Evolutionary conservation across 2,888 invertebrate genomes (phyloP).

Genomic region (Venustoraphidia nigricollis): DNA sequence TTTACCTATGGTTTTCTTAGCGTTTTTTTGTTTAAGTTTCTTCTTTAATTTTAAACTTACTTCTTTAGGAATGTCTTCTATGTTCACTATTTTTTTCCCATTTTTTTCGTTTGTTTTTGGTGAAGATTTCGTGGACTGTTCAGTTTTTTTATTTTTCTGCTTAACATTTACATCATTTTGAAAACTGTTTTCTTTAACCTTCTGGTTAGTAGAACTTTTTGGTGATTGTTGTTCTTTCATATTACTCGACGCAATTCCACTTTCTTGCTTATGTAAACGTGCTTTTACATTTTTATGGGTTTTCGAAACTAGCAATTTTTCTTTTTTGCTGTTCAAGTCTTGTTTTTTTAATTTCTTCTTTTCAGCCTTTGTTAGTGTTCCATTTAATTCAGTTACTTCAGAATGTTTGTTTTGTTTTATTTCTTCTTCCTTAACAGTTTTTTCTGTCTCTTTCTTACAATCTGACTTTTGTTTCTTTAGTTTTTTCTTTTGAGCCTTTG

Average conservation of each 20-base stretch:
- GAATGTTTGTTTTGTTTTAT: conserved; percentile 3
- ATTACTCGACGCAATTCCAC: conserved; percentile 3
- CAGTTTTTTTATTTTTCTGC: background rate
- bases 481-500: conserved; percentile 6
- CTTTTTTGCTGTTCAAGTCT: conserved; percentile 6
- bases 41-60: conserved; percentile 14
- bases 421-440: conserved; percentile 6
- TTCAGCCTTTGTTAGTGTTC: background rate
- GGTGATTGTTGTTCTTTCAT: conserved; percentile 2
- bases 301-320: conserved; percentile 8
- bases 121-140: background rate
- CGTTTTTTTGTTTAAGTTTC: conserved; percentile 15
- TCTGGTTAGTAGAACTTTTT: background rate
- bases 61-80: background rate
- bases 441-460: conserved; percentile 8
- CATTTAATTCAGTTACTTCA: conserved; percentile 1
- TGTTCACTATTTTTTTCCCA: background rate
- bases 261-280: background rate
- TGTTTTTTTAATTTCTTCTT: conserved; percentile 3
- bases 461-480: background rate
- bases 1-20: conserved; percentile 11
- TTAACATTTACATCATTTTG: conserved; percentile 1
- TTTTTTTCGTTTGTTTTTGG: background rate
- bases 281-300: conserved; percentile 7
- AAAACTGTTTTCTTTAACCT: background rate